Percentiles rank a stretch among this genome's conserved stretches.
Conservation (phyloP, 1,140 invertebrate species). For the Achroia grisella region DNA sequence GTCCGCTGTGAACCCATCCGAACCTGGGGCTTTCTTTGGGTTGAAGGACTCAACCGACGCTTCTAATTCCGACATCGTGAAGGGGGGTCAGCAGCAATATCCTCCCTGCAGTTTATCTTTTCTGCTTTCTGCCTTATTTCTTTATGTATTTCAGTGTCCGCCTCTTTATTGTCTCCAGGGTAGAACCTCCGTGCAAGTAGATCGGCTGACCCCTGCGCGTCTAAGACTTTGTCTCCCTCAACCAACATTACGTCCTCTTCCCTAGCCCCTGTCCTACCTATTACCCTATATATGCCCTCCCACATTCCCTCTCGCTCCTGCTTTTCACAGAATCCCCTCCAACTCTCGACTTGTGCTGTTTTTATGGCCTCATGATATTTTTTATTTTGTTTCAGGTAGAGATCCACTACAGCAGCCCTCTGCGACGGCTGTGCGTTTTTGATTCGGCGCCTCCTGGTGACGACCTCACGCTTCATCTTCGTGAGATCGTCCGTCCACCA, state of each 20-base stretch:
- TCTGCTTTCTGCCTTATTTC: not conserved
- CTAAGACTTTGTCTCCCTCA: not conserved
- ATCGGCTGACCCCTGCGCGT: conserved; percentile 6
- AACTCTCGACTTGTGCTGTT: no score
- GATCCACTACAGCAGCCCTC: no score
- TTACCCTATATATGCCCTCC: conserved; percentile 10
- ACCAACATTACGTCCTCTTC: conserved; percentile 12
- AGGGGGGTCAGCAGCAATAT: conserved; percentile 1
- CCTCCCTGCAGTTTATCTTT: not conserved
- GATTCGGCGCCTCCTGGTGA: no score
- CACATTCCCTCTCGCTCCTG: conserved; percentile 21
- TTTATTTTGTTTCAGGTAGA: no score
- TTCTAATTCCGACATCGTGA: not conserved
- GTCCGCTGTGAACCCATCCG: conserved; percentile 19
- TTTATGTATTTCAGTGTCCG: conserved; percentile 6
- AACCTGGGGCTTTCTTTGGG: conserved; percentile 22
- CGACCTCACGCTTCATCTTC: no score
- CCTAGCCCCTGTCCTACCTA: no score
- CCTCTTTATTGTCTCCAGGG: conserved; percentile 1
- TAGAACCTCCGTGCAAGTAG: conserved; percentile 17
- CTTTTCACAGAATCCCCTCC: no score
- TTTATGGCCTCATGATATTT: no score
- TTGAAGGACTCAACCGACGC: conserved; percentile 4
- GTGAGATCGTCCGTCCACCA: no score
- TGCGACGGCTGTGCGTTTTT: no score